Conservation (phyloP, 53 echinoderm and acorn worm species). For the Stichopus horrens region DNA sequence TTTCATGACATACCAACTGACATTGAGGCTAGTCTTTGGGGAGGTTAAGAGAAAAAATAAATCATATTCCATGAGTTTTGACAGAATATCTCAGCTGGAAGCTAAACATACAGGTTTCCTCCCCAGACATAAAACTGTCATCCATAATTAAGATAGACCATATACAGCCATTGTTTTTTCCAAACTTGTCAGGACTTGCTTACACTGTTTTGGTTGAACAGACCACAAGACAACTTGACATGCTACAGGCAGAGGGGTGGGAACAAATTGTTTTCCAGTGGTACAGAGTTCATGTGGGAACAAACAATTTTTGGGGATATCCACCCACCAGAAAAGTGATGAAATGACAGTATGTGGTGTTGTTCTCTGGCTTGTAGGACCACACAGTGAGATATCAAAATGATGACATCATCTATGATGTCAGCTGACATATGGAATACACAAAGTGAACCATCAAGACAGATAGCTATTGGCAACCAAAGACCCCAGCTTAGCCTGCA, state of each 20-base stretch:
- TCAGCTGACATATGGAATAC: neutral
- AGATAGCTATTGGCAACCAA: no score
- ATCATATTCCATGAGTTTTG: neutral
- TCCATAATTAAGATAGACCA: slow-evolving; percentile 3
- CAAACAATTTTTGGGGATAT: neutral
- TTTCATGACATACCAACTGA: no score
- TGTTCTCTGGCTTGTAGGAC: neutral
- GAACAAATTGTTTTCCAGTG: neutral
- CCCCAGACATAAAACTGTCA: neutral
- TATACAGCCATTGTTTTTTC: neutral
- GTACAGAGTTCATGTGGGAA: neutral
- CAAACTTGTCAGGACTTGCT: slow-evolving; percentile 20
- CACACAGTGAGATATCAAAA: neutral
- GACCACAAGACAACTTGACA: neutral
- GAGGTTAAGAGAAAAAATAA: neutral
- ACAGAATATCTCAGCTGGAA: neutral
- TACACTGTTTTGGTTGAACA: no score
- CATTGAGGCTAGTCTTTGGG: no score
- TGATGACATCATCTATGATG: neutral
- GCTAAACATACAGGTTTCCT: slow-evolving; percentile 1
- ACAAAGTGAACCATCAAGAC: neutral
- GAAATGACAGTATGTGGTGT: neutral
- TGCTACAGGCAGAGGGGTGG: neutral
- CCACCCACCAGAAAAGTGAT: no score
- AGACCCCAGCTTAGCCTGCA: no score